phyloP scores from a whole-genome alignment of 23 tunicate genomes.

The Aplidium turbinatum region DNA sequence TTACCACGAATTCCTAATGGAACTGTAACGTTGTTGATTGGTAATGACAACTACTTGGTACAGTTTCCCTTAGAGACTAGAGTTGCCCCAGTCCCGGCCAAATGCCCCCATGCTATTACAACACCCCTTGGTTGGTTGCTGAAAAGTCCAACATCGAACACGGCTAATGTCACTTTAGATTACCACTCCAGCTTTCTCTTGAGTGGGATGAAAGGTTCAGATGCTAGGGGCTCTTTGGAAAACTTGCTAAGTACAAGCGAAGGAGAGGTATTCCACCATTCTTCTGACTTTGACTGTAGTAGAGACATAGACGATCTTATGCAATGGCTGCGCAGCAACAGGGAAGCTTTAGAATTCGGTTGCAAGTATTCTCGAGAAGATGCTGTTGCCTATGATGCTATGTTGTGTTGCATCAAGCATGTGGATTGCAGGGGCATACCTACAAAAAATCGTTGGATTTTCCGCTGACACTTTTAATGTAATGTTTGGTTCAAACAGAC shows the following conservation, averaged over 20 bases:
- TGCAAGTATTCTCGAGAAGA: slow-evolving; percentile 9
- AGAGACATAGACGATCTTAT: not conserved
- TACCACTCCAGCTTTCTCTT: not conserved
- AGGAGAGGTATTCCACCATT: slow-evolving; percentile 16
- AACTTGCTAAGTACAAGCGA: not conserved
- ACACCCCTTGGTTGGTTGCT: slow-evolving; percentile 25
- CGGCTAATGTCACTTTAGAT: not conserved
- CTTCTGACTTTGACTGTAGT: not conserved
- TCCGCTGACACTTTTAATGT: no score
- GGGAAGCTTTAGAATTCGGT: not conserved
- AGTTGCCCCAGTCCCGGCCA: not conserved
- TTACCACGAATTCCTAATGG: slow-evolving; percentile 19
- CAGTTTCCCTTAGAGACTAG: slow-evolving; percentile 14
- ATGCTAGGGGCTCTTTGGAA: not conserved
- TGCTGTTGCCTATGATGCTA: slow-evolving; percentile 6
- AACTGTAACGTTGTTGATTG: slow-evolving; percentile 31
- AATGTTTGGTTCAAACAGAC: no score
- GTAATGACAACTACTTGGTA: not conserved
- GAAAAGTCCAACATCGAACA: not conserved
- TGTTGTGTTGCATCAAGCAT: not conserved
- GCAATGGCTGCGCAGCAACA: not conserved
- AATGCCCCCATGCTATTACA: slow-evolving; percentile 2
- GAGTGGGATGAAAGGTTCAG: not conserved
- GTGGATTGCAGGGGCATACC: no score
- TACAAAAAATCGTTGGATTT: no score